These are phyloP conservation scores for Meta bourneti DNA, from an alignment of 2,888 invertebrate genomes.

Conservation along the genomic window DNA sequence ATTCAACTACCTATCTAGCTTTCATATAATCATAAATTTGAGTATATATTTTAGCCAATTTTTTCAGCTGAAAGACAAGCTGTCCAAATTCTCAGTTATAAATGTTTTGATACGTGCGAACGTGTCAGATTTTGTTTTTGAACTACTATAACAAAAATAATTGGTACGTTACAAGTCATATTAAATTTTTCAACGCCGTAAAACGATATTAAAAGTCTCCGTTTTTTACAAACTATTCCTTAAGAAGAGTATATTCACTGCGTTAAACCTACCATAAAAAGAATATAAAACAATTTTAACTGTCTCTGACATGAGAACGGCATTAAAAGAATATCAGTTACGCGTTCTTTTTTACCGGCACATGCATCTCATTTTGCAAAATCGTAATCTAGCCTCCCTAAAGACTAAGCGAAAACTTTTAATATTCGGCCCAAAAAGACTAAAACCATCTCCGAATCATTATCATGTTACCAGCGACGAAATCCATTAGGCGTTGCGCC, in stretches of 20 bases:
- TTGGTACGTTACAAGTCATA: too few species aligned
- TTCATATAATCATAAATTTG: too few species aligned
- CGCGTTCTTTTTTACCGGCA: not conserved
- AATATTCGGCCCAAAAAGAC: slow-evolving; percentile 13
- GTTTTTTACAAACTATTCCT: not conserved
- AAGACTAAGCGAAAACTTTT: slow-evolving; percentile 6
- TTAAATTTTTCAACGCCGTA: too few species aligned
- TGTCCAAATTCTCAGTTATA: too few species aligned
- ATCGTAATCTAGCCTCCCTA: slow-evolving; percentile 7
- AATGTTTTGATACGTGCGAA: too few species aligned
- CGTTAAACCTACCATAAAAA: not conserved
- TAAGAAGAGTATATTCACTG: not conserved
- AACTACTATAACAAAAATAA: too few species aligned
- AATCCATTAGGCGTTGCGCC: slow-evolving; percentile 31
- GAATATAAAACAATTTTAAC: not conserved
- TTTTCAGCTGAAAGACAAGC: too few species aligned
- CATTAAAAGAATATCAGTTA: slow-evolving; percentile 1
- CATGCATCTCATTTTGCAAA: not conserved
- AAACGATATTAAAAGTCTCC: too few species aligned
- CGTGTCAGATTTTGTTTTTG: too few species aligned
- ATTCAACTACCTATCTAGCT: too few species aligned
- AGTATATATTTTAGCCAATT: too few species aligned
- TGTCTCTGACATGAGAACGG: not conserved
- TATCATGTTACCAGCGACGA: slow-evolving; percentile 6
- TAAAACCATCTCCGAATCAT: slow-evolving; percentile 35